Base-by-base conservation (phyloP, 2,888 invertebrate species). In the Anthophora plumipes region DNA sequence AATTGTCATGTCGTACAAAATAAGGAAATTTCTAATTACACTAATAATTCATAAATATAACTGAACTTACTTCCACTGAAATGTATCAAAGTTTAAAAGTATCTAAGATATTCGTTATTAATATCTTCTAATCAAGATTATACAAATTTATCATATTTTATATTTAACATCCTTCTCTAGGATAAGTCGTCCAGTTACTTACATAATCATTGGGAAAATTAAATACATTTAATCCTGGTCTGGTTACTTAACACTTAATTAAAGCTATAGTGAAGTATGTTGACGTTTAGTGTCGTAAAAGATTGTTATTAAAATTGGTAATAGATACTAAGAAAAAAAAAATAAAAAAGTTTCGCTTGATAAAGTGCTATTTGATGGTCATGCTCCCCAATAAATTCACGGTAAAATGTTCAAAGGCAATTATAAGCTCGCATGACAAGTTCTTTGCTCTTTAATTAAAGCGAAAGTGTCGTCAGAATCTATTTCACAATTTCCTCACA, bases 381-480 rank as follows among this genome's bases (percentile, higher is more conserved):
- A 39, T 12, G 60, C 54, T n/a, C 37, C 14, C 7, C 57, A 22
- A 48, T 77, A 80, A 71, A 67, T 59, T 57, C 11, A 12, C 39
- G 20, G 52, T 12, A 25, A 57, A 72, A 59, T 48, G 48, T 68
- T 2, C 22, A 37, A 52, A 14, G 1, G 11, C 57, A 22, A 77
- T 72, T 72, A 68, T 63, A 72, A 72, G 25, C 57, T 52, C 61
- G 67, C 31, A 55, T 25, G 46, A 63, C 41, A 25, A 37, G 57
- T 12, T 57, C 20, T 50, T 59, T 63, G 57, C 25, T 50, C 31
- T n/a, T 78, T 76, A 70, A 84, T 78, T 63, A 73, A 66, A 55
- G 72, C 50, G 70, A 84, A 84, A 84, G 76, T 70, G 76, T 72
- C 76, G 73, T 60, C 41, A 1, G 54, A 66, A 48, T 52, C 50